These are phyloP conservation scores for Elephantulus edwardii DNA, from an alignment of 2,113 vertebrate species.

Conservation along the genomic window DNA sequence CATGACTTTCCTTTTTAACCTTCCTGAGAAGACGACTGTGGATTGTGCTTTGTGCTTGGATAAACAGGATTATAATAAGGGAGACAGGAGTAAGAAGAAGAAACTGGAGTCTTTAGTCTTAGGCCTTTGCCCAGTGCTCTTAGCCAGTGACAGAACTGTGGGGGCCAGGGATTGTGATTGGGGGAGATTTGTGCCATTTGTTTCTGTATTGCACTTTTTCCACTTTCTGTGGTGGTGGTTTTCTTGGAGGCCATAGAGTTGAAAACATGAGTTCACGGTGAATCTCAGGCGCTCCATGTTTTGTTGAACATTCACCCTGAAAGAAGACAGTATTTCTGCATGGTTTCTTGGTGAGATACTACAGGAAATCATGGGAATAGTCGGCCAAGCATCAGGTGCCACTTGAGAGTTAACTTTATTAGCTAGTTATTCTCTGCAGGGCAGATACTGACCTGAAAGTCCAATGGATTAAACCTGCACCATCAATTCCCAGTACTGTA, in stretches of 20 bases:
- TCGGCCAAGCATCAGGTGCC: neutral
- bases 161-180: neutral
- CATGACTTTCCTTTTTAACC: neutral
- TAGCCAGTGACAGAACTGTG: neutral
- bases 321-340: neutral
- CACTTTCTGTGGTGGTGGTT: neutral
- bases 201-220: neutral
- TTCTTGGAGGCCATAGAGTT: neutral
- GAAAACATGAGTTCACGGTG: neutral
- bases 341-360: neutral
- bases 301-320: neutral
- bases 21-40: neutral
- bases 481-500: neutral
- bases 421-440: neutral
- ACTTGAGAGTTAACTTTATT: neutral
- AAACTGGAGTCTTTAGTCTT: neutral
- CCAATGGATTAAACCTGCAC: neutral
- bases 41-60: neutral
- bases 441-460: neutral
- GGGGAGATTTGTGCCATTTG: fast-evolving
- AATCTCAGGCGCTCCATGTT: neutral
- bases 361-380: neutral
- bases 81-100: neutral
- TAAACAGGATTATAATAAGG: neutral
- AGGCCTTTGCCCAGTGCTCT: fast-evolving